Evolutionary conservation across 2,888 invertebrate genomes (phyloP), one percentile per base, ranked within the genome.

Genomic region (Empis stercorea): DNA sequence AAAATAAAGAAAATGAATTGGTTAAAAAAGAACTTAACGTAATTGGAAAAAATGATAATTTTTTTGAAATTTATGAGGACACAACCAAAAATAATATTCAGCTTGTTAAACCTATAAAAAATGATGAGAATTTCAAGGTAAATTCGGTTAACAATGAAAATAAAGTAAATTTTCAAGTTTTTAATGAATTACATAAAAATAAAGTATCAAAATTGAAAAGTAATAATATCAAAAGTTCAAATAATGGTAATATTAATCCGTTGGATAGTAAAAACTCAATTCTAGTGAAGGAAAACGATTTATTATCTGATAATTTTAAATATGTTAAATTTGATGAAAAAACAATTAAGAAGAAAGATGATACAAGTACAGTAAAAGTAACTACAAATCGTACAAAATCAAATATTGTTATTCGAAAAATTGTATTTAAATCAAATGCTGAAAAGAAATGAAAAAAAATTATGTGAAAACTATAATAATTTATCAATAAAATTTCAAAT

Each of bases 321-420:
- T 56, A 48, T 48, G 65, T 64, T 2, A 57, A 60, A 49, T 65
- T 64, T 38, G 59, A 59, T 46, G 49, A 48, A 9, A 52, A 48
- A 3, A 51, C 34, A 27, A 11, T 20, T 11, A 42, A 39, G 9
- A 16, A 11, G 43, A 23, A 13, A 44, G 16, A 11, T n/a, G n/a
- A n/a, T n/a, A 51, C 45, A 36, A 49, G 11, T 53, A 49, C 43
- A 27, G 43, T 44, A 2, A 30, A 34, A 7, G 48, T 52, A 2
- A 64, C 62, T 27, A 50, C 55, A 13, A 40, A 48, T 4, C 49
- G 55, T 34, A 58, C 59, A 10, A 57, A 56, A 36, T 61, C 61
- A 6, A 62, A 60, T 47, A 49, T 61, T 37, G 56, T 65, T 3
- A 59, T 67, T 9, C 57, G 62, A 13, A 61, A 60, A 50, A 55